Percentiles rank a stretch among this genome's conserved stretches.
Evolutionary conservation across 2,888 invertebrate species (phyloP).

Genomic region (Athalia cordata): DNA sequence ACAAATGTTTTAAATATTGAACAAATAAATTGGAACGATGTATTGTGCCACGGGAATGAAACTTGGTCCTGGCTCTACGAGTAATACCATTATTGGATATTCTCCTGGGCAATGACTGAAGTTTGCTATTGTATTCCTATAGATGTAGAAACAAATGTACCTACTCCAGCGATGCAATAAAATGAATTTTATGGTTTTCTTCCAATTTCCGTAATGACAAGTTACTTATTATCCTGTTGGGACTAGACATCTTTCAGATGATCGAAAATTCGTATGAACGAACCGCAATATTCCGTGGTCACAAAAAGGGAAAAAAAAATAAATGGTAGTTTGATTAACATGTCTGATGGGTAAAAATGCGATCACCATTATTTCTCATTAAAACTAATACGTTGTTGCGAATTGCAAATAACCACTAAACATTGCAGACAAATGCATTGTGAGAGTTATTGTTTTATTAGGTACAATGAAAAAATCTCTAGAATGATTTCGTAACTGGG

Average conservation of each 20-base stretch:
- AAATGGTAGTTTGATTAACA: too few species aligned
- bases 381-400: too few species aligned
- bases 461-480: conserved; percentile 52
- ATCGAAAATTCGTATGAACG: too few species aligned
- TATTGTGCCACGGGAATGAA: too few species aligned
- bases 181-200: conserved; percentile 21
- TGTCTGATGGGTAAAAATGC: too few species aligned
- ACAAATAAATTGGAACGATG: too few species aligned
- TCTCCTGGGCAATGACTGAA: neutral
- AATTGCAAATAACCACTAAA: too few species aligned
- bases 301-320: too few species aligned
- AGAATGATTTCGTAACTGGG: conserved; percentile 53
- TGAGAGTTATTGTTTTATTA: conserved; percentile 29
- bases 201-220: neutral
- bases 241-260: too few species aligned
- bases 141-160: conserved; percentile 28
- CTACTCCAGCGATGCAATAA: conserved; percentile 21
- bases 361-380: too few species aligned
- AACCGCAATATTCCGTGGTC: too few species aligned
- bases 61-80: too few species aligned
- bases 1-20: neutral
- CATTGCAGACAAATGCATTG: neutral
- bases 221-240: neutral
- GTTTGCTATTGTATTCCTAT: conserved; percentile 2
- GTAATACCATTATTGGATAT: conserved; percentile 10